These are phyloP conservation scores for Selenia dentaria DNA, from an alignment of 2,888 invertebrate genomes.

Conservation along the genomic window DNA sequence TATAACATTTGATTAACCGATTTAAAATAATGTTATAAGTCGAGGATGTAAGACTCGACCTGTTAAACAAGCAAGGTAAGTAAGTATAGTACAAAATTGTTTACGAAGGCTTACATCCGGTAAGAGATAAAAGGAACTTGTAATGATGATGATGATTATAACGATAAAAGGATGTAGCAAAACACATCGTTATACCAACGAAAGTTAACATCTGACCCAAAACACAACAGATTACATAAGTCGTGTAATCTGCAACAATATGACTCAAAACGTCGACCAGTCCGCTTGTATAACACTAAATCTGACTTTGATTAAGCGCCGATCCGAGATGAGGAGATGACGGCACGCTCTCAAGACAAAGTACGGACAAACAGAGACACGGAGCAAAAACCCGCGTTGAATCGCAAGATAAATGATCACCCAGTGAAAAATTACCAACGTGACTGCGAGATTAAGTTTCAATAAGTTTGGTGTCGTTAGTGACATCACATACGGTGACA, in stretches of 20 bases:
- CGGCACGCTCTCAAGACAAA: constrained; percentile 26
- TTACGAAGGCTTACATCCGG: too few species aligned
- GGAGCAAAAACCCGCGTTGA: constrained; percentile 31
- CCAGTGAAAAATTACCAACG: constrained; percentile 52
- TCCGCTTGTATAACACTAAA: constrained; percentile 23
- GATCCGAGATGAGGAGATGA: constrained; percentile 24
- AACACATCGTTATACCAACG: constrained; percentile 13
- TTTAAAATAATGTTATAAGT: too few species aligned
- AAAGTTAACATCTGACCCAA: constrained; percentile 22
- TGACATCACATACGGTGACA: constrained; percentile 24
- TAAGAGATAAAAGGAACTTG: background rate
- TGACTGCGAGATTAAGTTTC: constrained; percentile 50
- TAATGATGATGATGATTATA: constrained; percentile 1
- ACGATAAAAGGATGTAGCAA: constrained; percentile 8
- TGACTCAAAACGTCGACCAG: constrained; percentile 19
- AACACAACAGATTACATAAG: constrained; percentile 13
- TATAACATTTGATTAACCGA: too few species aligned
- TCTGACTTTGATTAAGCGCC: constrained; percentile 26
- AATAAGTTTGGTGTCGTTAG: constrained; percentile 34
- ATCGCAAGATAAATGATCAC: constrained; percentile 37
- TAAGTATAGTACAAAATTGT: too few species aligned
- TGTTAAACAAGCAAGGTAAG: too few species aligned
- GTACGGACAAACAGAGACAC: constrained; percentile 28
- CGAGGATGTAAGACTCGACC: too few species aligned
- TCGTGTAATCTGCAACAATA: constrained; percentile 15